Base-by-base conservation (phyloP, 2,888 invertebrate genomes). In the Nemotelus pantherinus region DNA sequence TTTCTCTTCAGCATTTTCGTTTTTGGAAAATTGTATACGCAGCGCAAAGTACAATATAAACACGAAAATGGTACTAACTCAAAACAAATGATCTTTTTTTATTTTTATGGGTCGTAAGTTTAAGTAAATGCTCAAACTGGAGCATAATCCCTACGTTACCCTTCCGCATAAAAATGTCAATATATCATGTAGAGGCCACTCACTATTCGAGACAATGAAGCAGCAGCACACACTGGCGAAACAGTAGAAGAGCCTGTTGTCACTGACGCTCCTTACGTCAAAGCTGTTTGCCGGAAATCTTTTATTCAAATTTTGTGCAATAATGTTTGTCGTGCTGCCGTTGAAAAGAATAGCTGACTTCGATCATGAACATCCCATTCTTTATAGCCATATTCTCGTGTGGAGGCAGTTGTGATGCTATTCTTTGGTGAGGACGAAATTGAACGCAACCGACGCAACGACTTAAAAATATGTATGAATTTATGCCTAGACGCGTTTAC, bases 11-110 rank as follows among this genome's bases (percentile, higher is more conserved):
- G 25, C 25, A 25, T 25, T 25, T 25, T 25, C 25, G 25, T 25
- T 25, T 25, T 25, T 25, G 25, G 25, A 25, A 25, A 25, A 25
- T 25, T 25, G 25, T 25, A 57, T 60, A 25, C 60, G 60, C 41
- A 7, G 39, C 25, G 41, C 7, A 70, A 70, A 70, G 53, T 47
- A 43, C 70, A 70, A 53, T 55, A 70, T 53, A 70, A 74, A 48
- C 60, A 63, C 60, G 74, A 63, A 60, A 60, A 63, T 74, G 60
- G 63, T 50, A 74, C 74, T 74, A 39, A 74, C 74, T 50, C 60
- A 63, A 48, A 74, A 74, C 74, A 74, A 74, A 74, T 74, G 74
- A 74, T 74, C 74, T 74, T 74, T 70, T 60, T 74, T 63, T 48
- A 6, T 60, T 74, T 74, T 74, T 74, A 74, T 74, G 60, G 60